Evolutionary conservation across 2,797 vertebrate species (phyloP).

Genomic region (Eremophila alpestris): DNA sequence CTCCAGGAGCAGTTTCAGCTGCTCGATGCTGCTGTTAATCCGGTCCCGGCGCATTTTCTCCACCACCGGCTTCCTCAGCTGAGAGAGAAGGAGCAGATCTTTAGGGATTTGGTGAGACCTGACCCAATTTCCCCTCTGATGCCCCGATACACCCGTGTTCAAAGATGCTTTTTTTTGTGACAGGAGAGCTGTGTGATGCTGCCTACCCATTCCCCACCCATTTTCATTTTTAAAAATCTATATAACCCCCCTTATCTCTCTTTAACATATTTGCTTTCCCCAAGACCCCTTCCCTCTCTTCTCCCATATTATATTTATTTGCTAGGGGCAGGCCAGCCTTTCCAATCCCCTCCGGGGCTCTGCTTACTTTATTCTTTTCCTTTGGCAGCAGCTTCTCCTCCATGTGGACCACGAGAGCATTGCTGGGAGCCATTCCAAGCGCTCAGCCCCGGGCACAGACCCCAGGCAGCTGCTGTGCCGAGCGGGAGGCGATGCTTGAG

Average conservation of each 20-base stretch:
- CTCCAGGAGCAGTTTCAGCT: conserved; percentile 82
- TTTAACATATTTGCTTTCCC: background rate
- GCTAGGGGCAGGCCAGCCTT: background rate
- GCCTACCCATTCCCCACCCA: background rate
- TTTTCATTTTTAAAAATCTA: background rate
- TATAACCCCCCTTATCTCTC: background rate
- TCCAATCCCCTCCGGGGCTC: background rate
- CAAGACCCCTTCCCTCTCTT: background rate
- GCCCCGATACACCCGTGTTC: background rate
- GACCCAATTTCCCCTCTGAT: background rate
- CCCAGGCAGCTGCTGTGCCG: background rate
- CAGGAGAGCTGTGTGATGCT: background rate
- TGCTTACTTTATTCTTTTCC: conserved; percentile 70
- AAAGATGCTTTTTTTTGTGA: background rate
- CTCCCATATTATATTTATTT: background rate
- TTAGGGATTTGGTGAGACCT: background rate
- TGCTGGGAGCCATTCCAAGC: conserved; percentile 55
- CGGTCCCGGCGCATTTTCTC: conserved; percentile 77
- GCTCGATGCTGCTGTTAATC: conserved; percentile 77
- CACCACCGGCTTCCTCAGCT: conserved; percentile 86
- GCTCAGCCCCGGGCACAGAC: background rate
- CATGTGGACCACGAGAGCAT: background rate
- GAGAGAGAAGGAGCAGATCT: background rate
- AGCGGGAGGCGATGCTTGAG: background rate
- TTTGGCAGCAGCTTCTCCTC: conserved; percentile 58